phyloP scores from a whole-genome alignment of 2,888 invertebrate species.

The Tubulanus polymorphus region DNA sequence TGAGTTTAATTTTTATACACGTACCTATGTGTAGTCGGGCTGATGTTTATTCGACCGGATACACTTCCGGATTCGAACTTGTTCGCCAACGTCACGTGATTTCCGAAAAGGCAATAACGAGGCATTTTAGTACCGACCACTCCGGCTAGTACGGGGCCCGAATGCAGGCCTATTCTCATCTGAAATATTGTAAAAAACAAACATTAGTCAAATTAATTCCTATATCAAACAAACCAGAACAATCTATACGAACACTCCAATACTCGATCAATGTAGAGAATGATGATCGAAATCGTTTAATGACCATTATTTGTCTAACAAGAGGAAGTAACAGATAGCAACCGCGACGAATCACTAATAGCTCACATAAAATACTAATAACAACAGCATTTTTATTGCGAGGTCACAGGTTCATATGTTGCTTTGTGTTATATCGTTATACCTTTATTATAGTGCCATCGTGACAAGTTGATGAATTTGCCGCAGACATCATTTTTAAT shows the following conservation, averaged over 20 bases:
- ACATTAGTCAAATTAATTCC: too few relatives aligned
- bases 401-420: not conserved
- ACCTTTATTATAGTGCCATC: conserved; percentile 88
- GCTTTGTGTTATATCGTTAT: too few relatives aligned
- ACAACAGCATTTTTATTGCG: not conserved
- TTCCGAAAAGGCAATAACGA: conserved; percentile 90
- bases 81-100: conserved; percentile 91
- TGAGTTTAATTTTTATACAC: conserved; percentile 50
- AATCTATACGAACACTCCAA: too few relatives aligned
- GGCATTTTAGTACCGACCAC: conserved; percentile 92
- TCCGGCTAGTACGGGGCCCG: conserved; percentile 87
- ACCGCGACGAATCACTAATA: too few relatives aligned
- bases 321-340: too few relatives aligned
- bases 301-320: too few relatives aligned
- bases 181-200: too few relatives aligned
- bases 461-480: conserved; percentile 80
- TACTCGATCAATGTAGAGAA: too few relatives aligned
- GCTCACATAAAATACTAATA: not conserved
- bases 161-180: conserved; percentile 95
- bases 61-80: conserved; percentile 94
- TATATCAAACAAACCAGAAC: too few relatives aligned
- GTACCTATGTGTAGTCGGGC: conserved; percentile 89
- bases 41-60: conserved; percentile 84
- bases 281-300: too few relatives aligned
- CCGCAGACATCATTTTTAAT: conserved; percentile 86